phyloP scores from a whole-genome alignment of 1,140 invertebrate genomes.

The Drosophila setifemur region DNA sequence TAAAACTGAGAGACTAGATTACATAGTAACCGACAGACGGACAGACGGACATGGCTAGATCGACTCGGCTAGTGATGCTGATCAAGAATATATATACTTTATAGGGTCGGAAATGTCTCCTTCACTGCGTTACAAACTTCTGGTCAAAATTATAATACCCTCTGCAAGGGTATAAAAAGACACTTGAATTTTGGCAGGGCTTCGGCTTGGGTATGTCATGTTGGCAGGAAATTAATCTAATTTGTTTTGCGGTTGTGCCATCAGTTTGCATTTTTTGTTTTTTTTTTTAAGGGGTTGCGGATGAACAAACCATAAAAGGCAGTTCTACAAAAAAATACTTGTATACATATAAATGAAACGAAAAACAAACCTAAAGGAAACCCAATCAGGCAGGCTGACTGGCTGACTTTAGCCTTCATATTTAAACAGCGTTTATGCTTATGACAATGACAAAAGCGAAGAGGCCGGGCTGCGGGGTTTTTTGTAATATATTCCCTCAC shows the following conservation, averaged over 20 bases:
- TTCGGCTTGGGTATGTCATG: slow-evolving; percentile 58
- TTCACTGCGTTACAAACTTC: too few relatives aligned
- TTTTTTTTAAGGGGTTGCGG: slow-evolving; percentile 19
- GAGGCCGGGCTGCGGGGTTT: slow-evolving; percentile 5
- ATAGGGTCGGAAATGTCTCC: too few relatives aligned
- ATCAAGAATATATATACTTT: too few relatives aligned
- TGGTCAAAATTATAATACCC: too few relatives aligned
- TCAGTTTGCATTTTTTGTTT: neutral
- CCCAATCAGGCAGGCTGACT: slow-evolving; percentile 7
- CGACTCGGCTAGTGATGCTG: too few relatives aligned
- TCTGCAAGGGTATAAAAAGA: too few relatives aligned
- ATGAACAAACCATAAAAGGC: slow-evolving; percentile 18
- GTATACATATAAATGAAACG: slow-evolving; percentile 11
- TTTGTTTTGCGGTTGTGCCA: slow-evolving; percentile 72
- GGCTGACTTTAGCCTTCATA: slow-evolving; percentile 11
- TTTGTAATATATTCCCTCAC: neutral
- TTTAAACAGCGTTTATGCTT: slow-evolving; percentile 45
- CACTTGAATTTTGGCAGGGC: slow-evolving; percentile 57
- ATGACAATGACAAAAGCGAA: slow-evolving; percentile 45
- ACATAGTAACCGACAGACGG: too few relatives aligned
- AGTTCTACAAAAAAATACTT: slow-evolving; percentile 1
- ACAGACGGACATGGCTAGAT: too few relatives aligned
- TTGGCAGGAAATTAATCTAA: slow-evolving; percentile 77
- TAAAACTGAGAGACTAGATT: too few relatives aligned
- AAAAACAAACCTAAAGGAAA: slow-evolving; percentile 40